Evolutionary conservation across 2,888 invertebrate species (phyloP).

Genomic region (Scaeva pyrastri): DNA sequence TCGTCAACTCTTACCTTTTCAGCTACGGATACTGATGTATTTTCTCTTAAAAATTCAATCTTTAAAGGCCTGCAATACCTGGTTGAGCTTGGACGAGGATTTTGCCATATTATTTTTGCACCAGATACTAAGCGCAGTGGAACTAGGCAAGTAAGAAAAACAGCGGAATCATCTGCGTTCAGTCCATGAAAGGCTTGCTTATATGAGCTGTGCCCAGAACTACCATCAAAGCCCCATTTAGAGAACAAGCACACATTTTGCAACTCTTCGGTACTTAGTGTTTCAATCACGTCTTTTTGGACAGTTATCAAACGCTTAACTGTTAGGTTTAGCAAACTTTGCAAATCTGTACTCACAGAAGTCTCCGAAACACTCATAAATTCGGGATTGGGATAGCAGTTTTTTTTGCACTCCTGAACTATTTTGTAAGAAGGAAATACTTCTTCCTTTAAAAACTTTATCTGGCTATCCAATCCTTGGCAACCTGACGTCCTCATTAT

Average conservation of each 20-base stretch:
- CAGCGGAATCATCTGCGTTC: slow-evolving; percentile 27
- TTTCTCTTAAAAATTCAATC: slow-evolving; percentile 8
- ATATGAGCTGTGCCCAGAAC: no score
- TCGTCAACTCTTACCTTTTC: background rate
- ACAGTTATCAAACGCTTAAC: background rate
- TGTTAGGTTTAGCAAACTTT: no score
- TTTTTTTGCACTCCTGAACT: no score
- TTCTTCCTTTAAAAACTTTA: no score
- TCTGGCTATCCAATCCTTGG: no score
- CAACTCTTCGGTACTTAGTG: background rate
- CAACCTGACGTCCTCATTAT: no score
- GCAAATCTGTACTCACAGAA: no score
- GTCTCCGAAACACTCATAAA: no score
- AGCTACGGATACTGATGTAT: background rate
- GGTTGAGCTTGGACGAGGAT: slow-evolving; percentile 32
- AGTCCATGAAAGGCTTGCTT: no score
- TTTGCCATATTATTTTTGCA: slow-evolving; percentile 24
- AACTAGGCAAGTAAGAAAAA: slow-evolving; percentile 19
- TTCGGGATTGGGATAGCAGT: no score
- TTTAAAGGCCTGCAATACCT: slow-evolving; percentile 9
- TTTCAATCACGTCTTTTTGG: background rate
- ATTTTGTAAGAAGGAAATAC: no score
- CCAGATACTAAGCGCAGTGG: background rate
- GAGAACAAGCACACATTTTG: background rate
- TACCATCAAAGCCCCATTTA: no score